Base-by-base conservation (phyloP, 2,888 invertebrate species). In the Drosophila melanosoma region DNA sequence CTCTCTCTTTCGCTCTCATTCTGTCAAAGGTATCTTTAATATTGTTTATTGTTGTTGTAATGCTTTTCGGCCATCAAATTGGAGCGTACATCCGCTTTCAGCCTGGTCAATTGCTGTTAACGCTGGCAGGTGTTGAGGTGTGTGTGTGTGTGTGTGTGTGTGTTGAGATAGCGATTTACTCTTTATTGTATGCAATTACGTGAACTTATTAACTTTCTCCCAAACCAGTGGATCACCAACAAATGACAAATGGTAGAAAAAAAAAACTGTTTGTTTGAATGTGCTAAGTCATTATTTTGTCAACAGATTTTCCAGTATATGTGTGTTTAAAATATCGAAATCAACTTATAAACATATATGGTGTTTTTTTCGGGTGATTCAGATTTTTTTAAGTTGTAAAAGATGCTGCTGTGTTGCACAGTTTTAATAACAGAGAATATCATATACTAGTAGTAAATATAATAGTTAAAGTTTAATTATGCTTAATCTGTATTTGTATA, bases 51-150 rank as follows among this genome's bases (percentile, higher is more conserved):
- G 12, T 56, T 67, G 67, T 53, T 53, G 20, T 3, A 11, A 35
- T 35, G 52, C 68, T 67, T 65, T 49, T 65, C 38, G 49, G 49
- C 48, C 56, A 57, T 33, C 29, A 35, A 68, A 69, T 67, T 68
- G 68, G 69, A 68, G 68, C 68, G 68, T 20, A 68, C 68, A 68
- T 68, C 68, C 73, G 64, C 63, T 51, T 66, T 56, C 35, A 36
- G 26, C 51, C 38, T 56, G 51, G 35, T 20, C 48, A 33, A 20
- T 23, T 35, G 26, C 36, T 20, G 48, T 32, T 35, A 48, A 56
- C 48, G 48, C 33, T 57, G 26, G 57, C 68, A 68, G 58, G 35
- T 58, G 69, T 51, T 57, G 68, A 56, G 15, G 45, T 20, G 45
- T 45, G 36, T 36, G 36, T 17, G 36, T 15, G 12, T 35, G 11